These are phyloP conservation scores for Myanophis thanlyinensis DNA, from an alignment of 2,113 vertebrate species.

Conservation along the genomic window DNA sequence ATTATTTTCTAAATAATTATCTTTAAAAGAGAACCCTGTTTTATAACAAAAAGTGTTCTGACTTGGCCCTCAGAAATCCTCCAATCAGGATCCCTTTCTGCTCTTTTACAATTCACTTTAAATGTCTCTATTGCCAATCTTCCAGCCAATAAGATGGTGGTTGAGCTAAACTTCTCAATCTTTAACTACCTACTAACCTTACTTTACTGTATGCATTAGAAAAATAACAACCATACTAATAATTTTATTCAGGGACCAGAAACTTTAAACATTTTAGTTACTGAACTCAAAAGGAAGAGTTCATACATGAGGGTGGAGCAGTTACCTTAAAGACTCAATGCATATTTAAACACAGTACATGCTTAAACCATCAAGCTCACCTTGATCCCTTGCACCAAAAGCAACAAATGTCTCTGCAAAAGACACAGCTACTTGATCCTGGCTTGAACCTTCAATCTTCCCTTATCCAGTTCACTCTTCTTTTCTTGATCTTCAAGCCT, in stretches of 20 bases:
- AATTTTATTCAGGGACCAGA: neutral
- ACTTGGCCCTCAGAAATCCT: neutral
- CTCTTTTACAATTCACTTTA: neutral
- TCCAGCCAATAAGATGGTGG: no score
- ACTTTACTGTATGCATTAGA: neutral
- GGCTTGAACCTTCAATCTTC: neutral
- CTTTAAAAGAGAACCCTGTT: neutral
- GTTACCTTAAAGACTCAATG: neutral
- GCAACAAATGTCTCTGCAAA: neutral
- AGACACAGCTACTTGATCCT: neutral
- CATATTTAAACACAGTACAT: neutral
- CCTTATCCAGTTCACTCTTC: neutral
- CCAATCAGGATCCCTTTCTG: neutral
- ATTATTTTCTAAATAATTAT: neutral
- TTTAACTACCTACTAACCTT: neutral
- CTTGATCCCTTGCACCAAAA: neutral
- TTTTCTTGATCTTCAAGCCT: neutral
- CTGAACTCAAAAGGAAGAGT: neutral
- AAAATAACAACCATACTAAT: neutral
- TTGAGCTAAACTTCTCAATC: no score
- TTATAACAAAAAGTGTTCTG: neutral
- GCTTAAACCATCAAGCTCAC: neutral
- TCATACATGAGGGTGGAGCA: neutral
- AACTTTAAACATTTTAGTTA: neutral
- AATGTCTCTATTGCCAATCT: neutral